phyloP scores from a whole-genome alignment of 1,140 invertebrate genomes.

The Temnothorax curvispinosus region DNA sequence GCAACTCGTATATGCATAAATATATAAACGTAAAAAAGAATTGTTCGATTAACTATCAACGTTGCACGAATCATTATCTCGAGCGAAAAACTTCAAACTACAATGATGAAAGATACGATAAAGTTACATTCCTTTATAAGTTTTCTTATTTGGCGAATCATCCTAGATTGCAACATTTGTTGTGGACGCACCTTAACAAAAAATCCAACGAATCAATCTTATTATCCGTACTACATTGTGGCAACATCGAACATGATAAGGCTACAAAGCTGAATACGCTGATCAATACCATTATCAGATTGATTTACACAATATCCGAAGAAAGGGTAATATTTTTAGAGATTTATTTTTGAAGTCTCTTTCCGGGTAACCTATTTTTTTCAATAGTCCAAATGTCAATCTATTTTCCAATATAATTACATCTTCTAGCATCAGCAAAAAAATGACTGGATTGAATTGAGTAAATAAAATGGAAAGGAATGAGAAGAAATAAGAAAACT shows the following conservation, averaged over 20 bases:
- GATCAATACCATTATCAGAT: not conserved
- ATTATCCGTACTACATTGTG: not conserved
- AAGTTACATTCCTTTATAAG: not conserved
- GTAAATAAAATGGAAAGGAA: not conserved
- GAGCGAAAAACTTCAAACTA: not conserved
- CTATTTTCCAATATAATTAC: not conserved
- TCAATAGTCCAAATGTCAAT: not conserved
- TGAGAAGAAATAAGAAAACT: not conserved
- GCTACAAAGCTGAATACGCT: not conserved
- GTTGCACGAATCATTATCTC: not conserved
- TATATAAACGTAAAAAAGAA: not conserved
- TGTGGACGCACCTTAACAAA: not conserved
- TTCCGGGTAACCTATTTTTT: constrained; percentile 12
- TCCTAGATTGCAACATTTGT: not conserved
- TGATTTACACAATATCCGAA: not conserved
- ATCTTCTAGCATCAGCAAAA: not conserved
- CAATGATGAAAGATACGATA: not conserved
- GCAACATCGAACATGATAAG: not conserved
- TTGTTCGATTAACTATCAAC: not conserved
- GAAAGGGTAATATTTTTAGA: not conserved
- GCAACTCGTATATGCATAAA: not conserved
- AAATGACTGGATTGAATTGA: not conserved
- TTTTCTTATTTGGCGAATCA: not conserved
- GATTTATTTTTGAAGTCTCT: not conserved
- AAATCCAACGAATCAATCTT: constrained; percentile 8